Evolutionary conservation across 2,113 vertebrate genomes (phyloP), one percentile per base, ranked within the genome.

Genomic region (Eira barbara): DNA sequence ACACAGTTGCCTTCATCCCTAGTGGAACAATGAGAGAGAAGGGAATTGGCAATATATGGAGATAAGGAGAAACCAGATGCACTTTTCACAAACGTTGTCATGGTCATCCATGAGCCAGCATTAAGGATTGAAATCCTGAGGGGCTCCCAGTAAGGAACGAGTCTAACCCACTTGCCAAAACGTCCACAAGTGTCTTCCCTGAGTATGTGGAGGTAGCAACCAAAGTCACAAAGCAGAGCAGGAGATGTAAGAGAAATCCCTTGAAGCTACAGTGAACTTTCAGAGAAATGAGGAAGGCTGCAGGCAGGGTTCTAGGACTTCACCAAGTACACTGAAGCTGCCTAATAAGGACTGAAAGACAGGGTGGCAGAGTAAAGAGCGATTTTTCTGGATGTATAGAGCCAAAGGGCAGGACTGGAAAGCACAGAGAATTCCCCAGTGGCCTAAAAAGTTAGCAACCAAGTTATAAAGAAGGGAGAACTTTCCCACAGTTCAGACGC

Each of bases 371-470:
- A 27, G 34, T 10, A 79, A 36, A 73, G 14, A 31, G 15, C 42
- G 36, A 71, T 42, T 80, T 65, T 84, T 78, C 89, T 71, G n/a
- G 55, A 67, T 91, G 34, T 18, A 45, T 31, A 73, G 69, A 97
- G 29, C 65, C 65, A 86, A 13, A 36, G 39, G 36, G 11, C 18
- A 84, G 23, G 12, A 39, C 10, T 63, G 14, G 61, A 78, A 90
- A 78, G 45, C 61, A 76, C 39, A 65, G 34, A 94, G 20, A 81
- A 45, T 10, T 69, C 47, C 49, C 47, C 21, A 86, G 34, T 12
- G 31, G 80, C 71, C 45, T 6, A 69, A 57, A 89, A 36, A 65
- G 21, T 65, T 76, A 18, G 39, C 39, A 49, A 15, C 59, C 27
- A 79, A 49, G 14, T 61, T 15, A 1, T 67, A 61, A 78, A 47